A percentile compares a stretch with the other conserved stretches of the same genome.
Conservation (phyloP, 2,113 vertebrate species). For the Pangasianodon gigas region DNA sequence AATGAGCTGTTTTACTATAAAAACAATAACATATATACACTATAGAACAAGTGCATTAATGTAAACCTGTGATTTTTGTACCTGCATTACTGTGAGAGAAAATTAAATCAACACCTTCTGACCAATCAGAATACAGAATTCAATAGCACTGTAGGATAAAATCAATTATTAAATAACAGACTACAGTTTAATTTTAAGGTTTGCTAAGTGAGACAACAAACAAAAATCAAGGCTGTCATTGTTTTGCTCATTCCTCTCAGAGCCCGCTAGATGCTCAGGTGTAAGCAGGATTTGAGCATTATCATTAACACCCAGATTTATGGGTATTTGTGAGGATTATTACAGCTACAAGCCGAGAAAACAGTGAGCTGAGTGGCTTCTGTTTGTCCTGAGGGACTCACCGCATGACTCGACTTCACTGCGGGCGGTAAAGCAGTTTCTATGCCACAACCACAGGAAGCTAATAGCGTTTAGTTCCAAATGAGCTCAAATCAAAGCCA, state of each 20-base stretch:
- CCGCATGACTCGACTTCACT: slow-evolving; percentile 54
- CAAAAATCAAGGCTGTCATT: slow-evolving; percentile 8
- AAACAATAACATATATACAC: neutral
- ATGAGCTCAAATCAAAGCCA: slow-evolving; percentile 38
- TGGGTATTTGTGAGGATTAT: slow-evolving; percentile 63
- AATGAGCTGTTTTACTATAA: neutral
- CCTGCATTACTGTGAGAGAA: neutral
- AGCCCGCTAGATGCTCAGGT: slow-evolving; percentile 11
- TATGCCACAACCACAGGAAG: neutral
- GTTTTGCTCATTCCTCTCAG: slow-evolving; percentile 13
- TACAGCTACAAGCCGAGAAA: slow-evolving; percentile 61
- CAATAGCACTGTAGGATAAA: neutral
- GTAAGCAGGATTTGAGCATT: slow-evolving; percentile 56
- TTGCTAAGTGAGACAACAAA: neutral
- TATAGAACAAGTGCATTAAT: neutral
- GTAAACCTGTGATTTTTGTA: neutral
- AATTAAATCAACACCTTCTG: neutral
- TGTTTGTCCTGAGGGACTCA: slow-evolving; percentile 60
- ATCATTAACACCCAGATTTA: slow-evolving; percentile 64
- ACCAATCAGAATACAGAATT: neutral
- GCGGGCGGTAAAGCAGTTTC: slow-evolving; percentile 63
- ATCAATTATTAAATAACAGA: neutral
- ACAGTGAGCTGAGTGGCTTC: slow-evolving; percentile 56
- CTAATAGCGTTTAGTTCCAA: slow-evolving; percentile 17
- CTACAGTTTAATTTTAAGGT: neutral